Evolutionary conservation across 1,140 invertebrate species (phyloP), one percentile per base, ranked within the genome.

Genomic region (Drosophila mojavensis): DNA sequence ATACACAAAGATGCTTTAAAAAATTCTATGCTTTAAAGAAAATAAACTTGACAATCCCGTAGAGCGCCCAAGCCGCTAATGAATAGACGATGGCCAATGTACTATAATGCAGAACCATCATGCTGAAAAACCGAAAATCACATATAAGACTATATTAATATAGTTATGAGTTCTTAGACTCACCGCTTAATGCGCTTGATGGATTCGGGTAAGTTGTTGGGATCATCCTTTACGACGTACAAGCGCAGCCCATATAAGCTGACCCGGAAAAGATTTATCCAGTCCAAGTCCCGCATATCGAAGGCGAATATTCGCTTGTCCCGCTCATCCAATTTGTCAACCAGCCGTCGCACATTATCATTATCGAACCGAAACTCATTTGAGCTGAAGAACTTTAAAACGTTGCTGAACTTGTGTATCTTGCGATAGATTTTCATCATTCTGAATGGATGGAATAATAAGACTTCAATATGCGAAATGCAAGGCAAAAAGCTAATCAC

Each of bases 371-470:
- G 93, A 95, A 96, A 97, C 75, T 96, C 93, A 47, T 94, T 93
- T 0, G 93, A 93, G 17, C 95, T 94, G 86, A 97, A 97, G 86
- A 95, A 97, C 43, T 95, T 94, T 15, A 97, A 93, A 3, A 95
- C 94, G 15, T 93, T 93, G 20, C 95, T 94, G 56, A 96, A 95
- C 84, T 96, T 95, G 65, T 95, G 94, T 45, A 97, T 94, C 91
- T 96, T 96, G 17, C 93, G 93, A 80, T 97, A 97, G 9, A 96
- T 94, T 81, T 95, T 94, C 33, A 95, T 93, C 93, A 97, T 94
- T 91, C 96, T 97, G 20, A 7, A 1, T 15, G 13, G 4, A 1
- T 15, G 13, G 4, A 24, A 1, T 0, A 10, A 20, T 4, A 71
- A 56, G 15, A 10, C 3, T 17, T 54, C 33, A 26, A 24, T 28